phyloP scores from a whole-genome alignment of 1,140 invertebrate genomes.

The Drosophila yakuba region DNA sequence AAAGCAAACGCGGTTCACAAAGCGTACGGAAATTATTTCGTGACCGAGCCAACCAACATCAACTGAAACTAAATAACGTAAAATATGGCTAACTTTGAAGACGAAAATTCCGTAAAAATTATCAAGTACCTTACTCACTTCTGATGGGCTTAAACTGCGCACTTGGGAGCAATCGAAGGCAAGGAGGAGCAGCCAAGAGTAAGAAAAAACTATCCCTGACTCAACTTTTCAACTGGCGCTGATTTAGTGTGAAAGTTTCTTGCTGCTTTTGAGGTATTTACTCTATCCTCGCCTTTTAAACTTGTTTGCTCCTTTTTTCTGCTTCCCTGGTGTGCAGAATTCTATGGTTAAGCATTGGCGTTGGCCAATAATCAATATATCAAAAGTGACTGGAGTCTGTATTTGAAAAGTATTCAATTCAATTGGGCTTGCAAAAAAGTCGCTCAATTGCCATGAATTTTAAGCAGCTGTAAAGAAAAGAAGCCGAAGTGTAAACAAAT shows the following conservation, averaged over 20 bases:
- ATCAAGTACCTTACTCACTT: constrained; percentile 67
- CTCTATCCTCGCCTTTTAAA: constrained; percentile 26
- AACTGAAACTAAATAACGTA: constrained; percentile 69
- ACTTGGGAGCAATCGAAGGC: constrained; percentile 74
- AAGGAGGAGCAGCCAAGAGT: constrained; percentile 1
- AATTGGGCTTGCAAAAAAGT: constrained; percentile 21
- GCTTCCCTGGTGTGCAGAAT: constrained; percentile 27
- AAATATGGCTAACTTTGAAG: constrained; percentile 72
- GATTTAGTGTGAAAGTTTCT: constrained; percentile 81
- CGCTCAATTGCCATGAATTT: constrained; percentile 8
- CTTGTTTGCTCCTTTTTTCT: constrained; percentile 4
- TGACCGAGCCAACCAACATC: constrained; percentile 41
- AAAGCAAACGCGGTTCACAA: constrained; percentile 56
- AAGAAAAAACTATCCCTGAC: constrained; percentile 51
- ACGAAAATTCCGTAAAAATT: constrained; percentile 32
- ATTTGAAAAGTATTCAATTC: constrained; percentile 62
- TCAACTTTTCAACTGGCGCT: constrained; percentile 65
- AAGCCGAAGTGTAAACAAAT: neutral
- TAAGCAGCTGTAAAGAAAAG: neutral
- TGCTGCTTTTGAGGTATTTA: constrained; percentile 53
- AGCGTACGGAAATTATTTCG: constrained; percentile 37
- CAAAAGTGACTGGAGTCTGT: constrained; percentile 65
- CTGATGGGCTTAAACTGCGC: constrained; percentile 73
- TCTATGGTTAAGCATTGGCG: constrained; percentile 50
- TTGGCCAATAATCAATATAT: constrained; percentile 81